Evolutionary conservation across 37 sponge, comb jelly and placozoan species (phyloP).

Genomic region (Beroe ovata): DNA sequence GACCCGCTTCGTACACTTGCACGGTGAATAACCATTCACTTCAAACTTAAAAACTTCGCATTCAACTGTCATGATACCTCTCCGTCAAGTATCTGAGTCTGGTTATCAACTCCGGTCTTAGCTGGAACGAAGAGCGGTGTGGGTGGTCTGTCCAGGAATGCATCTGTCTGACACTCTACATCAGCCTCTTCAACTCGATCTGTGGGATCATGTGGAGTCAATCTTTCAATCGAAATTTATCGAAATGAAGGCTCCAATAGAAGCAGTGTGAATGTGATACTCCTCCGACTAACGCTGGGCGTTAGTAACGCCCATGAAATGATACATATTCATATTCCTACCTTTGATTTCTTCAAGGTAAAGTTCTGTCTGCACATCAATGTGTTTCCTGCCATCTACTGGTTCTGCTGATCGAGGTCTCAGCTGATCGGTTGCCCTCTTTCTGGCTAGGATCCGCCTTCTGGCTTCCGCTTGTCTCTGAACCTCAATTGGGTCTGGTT

Average conservation of each 20-base stretch:
- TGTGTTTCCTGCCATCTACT: constrained; percentile 93
- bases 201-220: no score
- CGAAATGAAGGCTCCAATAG: no score
- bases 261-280: no score
- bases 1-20: neutral
- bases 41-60: neutral
- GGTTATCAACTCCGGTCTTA: constrained; percentile 89
- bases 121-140: constrained; percentile 97
- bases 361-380: constrained; percentile 95
- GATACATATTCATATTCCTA: no score
- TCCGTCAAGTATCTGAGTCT: constrained; percentile 95
- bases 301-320: neutral
- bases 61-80: constrained; percentile 74
- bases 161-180: constrained; percentile 92
- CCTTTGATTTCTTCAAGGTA: constrained; percentile 92
- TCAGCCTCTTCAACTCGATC: constrained; percentile 93
- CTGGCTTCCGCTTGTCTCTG: constrained; percentile 92
- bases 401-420: constrained; percentile 82
- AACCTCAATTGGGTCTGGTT: constrained; percentile 90
- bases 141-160: constrained; percentile 93
- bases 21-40: no score
- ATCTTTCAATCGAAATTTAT: no score
- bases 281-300: no score
- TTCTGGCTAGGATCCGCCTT: constrained; percentile 78
- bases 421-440: constrained; percentile 79